A percentile compares a stretch with the other conserved stretches of the same genome.
phyloP scores from a whole-genome alignment of 2,888 invertebrate genomes.

The Cheilosia urbana region DNA sequence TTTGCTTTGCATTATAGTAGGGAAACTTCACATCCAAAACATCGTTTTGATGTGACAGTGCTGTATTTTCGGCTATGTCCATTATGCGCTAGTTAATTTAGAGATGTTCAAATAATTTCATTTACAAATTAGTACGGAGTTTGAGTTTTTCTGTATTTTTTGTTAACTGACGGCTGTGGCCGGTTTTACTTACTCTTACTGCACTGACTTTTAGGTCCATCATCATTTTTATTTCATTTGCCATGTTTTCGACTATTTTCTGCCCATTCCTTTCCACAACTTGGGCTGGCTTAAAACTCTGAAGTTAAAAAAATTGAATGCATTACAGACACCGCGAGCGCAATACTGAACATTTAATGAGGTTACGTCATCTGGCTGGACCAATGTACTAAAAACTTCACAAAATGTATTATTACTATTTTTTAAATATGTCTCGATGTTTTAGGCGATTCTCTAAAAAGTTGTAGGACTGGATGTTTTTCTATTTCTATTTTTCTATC shows the following conservation, averaged over 20 bases:
- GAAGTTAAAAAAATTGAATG: slow-evolving; percentile 75
- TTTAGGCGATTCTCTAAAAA: too few relatives aligned
- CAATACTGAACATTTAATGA: not conserved
- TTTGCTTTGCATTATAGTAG: slow-evolving; percentile 89
- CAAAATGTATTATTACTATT: too few relatives aligned
- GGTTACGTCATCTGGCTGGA: not conserved
- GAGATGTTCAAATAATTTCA: not conserved
- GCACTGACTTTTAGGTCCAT: slow-evolving; percentile 95
- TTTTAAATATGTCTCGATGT: not conserved
- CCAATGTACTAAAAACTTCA: too few relatives aligned
- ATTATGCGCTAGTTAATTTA: slow-evolving; percentile 88
- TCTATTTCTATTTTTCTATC: too few relatives aligned
- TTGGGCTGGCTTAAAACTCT: slow-evolving; percentile 92
- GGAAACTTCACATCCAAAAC: slow-evolving; percentile 86
- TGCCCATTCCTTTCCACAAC: slow-evolving; percentile 91
- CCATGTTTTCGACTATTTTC: slow-evolving; percentile 91
- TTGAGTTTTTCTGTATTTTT: not conserved
- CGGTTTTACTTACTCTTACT: slow-evolving; percentile 87
- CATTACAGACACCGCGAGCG: not conserved
- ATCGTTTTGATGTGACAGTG: slow-evolving; percentile 86
- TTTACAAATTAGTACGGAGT: too few relatives aligned
- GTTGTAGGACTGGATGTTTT: too few relatives aligned
- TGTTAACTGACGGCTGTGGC: not conserved
- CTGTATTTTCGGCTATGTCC: slow-evolving; percentile 93
- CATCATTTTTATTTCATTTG: slow-evolving; percentile 93